These are phyloP conservation scores for Lathamus discolor DNA, from an alignment of 2,113 vertebrate species.

Conservation along the genomic window DNA sequence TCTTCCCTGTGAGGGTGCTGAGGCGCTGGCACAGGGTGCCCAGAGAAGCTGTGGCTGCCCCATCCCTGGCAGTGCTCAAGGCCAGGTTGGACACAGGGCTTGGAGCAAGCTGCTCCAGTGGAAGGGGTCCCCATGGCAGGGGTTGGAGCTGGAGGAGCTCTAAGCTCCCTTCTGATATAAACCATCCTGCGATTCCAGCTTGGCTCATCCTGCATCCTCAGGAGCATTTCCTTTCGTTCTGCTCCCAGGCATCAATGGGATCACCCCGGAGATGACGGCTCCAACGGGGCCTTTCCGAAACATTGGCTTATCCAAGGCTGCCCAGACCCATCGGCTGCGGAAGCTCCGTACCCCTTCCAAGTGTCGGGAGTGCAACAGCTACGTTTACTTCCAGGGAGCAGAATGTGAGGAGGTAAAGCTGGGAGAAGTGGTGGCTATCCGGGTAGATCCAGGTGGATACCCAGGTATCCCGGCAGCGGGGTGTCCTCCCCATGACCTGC, in stretches of 20 bases:
- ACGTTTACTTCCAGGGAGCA: conserved; percentile 96
- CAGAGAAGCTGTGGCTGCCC: too few relatives aligned
- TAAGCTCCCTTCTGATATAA: background rate
- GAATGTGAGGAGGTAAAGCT: conserved; percentile 92
- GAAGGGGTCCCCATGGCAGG: background rate
- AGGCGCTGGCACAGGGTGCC: too few relatives aligned
- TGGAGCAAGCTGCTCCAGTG: background rate
- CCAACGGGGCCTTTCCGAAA: conserved; percentile 88
- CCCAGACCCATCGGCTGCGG: conserved; percentile 88
- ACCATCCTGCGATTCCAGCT: background rate
- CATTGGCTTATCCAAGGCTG: conserved; percentile 89
- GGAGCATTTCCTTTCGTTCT: background rate
- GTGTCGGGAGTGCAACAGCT: conserved; percentile 96
- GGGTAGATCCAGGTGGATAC: background rate
- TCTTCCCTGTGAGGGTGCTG: too few relatives aligned
- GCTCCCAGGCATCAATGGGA: conserved; percentile 82
- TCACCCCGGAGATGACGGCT: conserved; percentile 77
- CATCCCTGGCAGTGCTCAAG: too few relatives aligned
- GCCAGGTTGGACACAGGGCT: too few relatives aligned
- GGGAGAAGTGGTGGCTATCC: background rate
- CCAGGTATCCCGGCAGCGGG: fast-evolving
- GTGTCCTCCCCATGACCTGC: background rate
- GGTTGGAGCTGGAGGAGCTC: background rate
- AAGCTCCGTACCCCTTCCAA: conserved; percentile 91
- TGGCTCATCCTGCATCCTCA: background rate